Evolutionary conservation across 2,113 vertebrate species (phyloP).

Genomic region (Petaurus breviceps): DNA sequence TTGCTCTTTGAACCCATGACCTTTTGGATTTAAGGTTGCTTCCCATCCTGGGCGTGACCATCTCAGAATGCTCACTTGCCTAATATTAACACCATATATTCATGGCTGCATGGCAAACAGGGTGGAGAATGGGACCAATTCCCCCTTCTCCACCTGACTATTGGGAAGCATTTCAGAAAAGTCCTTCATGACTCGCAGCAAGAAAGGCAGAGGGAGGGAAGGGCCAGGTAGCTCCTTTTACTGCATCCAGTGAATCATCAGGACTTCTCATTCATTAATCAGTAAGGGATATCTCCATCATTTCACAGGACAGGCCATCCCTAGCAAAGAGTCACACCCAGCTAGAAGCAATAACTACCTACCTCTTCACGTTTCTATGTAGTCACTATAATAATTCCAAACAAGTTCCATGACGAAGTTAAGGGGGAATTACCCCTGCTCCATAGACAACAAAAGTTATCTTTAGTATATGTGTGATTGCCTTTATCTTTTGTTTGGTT

Average conservation of each 20-base stretch:
- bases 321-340: not conserved
- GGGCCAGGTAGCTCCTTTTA: not conserved
- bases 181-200: not conserved
- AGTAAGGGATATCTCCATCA: not conserved
- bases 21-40: too few species aligned
- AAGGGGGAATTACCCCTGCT: not conserved
- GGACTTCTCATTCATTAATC: not conserved
- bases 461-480: not conserved
- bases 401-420: not conserved
- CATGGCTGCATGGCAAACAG: not conserved
- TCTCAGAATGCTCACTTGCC: too few species aligned
- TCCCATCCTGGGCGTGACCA: too few species aligned
- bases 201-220: not conserved
- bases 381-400: not conserved
- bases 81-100: not conserved
- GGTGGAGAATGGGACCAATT: not conserved
- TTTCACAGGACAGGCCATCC: not conserved
- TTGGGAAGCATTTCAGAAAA: not conserved
- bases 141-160: not conserved
- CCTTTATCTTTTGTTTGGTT: not conserved
- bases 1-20: too few species aligned
- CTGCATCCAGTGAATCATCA: not conserved
- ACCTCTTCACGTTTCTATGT: not conserved
- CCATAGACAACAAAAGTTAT: not conserved
- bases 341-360: not conserved